Evolutionary conservation across 37 sponge, comb jelly and placozoan species (phyloP).

Genomic region (Spongilla lacustris): DNA sequence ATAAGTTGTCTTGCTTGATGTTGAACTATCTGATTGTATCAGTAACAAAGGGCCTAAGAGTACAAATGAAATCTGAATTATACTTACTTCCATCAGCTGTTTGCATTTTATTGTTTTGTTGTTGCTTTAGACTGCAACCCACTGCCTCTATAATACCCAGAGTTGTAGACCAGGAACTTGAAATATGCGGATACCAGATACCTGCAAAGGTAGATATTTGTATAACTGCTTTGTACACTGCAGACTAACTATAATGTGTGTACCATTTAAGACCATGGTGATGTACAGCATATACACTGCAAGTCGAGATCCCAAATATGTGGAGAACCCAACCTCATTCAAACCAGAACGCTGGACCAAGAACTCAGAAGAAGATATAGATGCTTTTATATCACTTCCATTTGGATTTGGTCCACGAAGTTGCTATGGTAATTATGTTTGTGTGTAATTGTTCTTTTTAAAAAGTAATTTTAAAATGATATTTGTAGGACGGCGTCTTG

Average conservation of each 20-base stretch:
- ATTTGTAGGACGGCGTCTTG: neutral
- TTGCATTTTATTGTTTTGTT: too few species aligned
- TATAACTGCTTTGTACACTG: neutral
- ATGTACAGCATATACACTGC: neutral
- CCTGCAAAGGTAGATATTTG: conserved; percentile 40
- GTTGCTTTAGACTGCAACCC: conserved; percentile 34
- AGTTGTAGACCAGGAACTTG: conserved; percentile 1
- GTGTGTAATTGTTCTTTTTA: neutral
- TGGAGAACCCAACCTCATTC: conserved; percentile 25
- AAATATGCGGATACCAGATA: conserved; percentile 24
- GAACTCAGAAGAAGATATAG: neutral
- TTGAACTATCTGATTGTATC: too few species aligned
- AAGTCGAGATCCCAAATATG: neutral
- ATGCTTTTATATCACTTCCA: conserved; percentile 27
- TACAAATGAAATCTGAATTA: too few species aligned
- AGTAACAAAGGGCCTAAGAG: too few species aligned
- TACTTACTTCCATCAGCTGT: too few species aligned
- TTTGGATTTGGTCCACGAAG: conserved; percentile 34
- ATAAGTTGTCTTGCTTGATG: too few species aligned
- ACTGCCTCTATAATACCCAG: neutral
- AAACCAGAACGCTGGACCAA: conserved; percentile 44
- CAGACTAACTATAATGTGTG: neutral
- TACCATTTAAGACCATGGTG: neutral
- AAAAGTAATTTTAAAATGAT: too few species aligned
- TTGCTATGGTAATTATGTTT: neutral